phyloP scores from a whole-genome alignment of 2,888 invertebrate genomes.

The Philereme transversata region DNA sequence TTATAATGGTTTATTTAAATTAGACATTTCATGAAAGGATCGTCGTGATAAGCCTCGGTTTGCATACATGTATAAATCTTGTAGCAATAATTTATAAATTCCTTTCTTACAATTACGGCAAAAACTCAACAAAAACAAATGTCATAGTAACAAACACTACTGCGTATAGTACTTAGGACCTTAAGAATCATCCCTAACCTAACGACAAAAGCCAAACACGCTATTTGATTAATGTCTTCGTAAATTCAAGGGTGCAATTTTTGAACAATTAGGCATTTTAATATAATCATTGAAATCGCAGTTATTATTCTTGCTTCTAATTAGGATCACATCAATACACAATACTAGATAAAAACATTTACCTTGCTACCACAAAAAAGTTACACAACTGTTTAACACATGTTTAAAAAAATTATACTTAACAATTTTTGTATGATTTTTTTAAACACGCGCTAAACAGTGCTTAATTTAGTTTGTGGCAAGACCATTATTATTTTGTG shows the following conservation, averaged over 20 bases:
- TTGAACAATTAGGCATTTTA: conserved; percentile 34
- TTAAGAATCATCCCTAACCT: conserved; percentile 73
- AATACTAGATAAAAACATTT: conserved; percentile 75
- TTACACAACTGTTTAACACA: no score
- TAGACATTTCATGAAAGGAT: conserved; percentile 82
- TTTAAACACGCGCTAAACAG: no score
- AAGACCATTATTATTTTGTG: conserved; percentile 50
- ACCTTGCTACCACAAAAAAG: conserved; percentile 32
- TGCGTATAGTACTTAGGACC: conserved; percentile 64
- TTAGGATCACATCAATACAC: conserved; percentile 72
- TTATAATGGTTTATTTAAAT: conserved; percentile 80
- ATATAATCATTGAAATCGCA: conserved; percentile 22
- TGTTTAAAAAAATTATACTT: no score
- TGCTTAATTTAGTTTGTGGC: no score
- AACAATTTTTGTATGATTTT: no score
- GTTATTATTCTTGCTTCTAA: conserved; percentile 40
- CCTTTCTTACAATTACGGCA: conserved; percentile 76
- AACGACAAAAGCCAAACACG: conserved; percentile 81
- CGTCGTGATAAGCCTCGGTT: conserved; percentile 81
- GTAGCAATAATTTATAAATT: conserved; percentile 79
- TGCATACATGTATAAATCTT: conserved; percentile 77
- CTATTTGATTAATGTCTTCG: conserved; percentile 62
- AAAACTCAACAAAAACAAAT: conserved; percentile 82
- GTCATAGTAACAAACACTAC: conserved; percentile 73
- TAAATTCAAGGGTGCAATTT: conserved; percentile 40